phyloP scores from a whole-genome alignment of 2,888 invertebrate genomes.

The Athripsodes cinereus region DNA sequence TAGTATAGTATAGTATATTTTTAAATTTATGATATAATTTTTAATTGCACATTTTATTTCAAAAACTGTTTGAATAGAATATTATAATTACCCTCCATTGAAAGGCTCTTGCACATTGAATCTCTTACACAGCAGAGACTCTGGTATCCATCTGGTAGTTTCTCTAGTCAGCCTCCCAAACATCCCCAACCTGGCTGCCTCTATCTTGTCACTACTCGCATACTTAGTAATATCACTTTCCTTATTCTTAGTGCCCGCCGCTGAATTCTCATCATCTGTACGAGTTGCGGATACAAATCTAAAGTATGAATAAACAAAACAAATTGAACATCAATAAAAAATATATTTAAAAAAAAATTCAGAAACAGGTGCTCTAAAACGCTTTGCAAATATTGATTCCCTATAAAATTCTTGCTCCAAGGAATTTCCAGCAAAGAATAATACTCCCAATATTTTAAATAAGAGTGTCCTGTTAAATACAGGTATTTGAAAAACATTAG shows the following conservation, averaged over 20 bases:
- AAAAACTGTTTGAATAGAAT: too few relatives aligned
- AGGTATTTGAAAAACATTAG: background rate
- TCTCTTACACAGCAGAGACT: constrained; percentile 75
- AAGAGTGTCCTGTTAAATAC: too few relatives aligned
- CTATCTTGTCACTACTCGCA: constrained; percentile 52
- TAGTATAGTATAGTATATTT: too few relatives aligned
- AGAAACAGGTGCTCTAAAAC: too few relatives aligned
- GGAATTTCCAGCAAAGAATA: too few relatives aligned
- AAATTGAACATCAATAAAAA: background rate
- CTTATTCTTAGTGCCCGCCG: constrained; percentile 39
- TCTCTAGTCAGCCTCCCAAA: constrained; percentile 71
- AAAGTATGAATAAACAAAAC: background rate
- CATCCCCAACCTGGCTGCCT: constrained; percentile 69
- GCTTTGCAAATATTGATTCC: too few relatives aligned
- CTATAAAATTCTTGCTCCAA: too few relatives aligned
- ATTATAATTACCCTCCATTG: constrained; percentile 45
- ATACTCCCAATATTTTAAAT: too few relatives aligned
- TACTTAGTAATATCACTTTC: constrained; percentile 35
- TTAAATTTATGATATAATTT: too few relatives aligned
- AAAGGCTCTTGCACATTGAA: constrained; percentile 91
- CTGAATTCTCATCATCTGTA: constrained; percentile 40
- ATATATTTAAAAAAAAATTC: too few relatives aligned
- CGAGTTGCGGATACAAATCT: constrained; percentile 58
- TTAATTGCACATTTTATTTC: too few relatives aligned
- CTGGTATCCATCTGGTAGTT: constrained; percentile 73